Evolutionary conservation across 37 sponge, comb jelly and placozoan genomes (phyloP).

Genomic region (Aplysina aerophoba): DNA sequence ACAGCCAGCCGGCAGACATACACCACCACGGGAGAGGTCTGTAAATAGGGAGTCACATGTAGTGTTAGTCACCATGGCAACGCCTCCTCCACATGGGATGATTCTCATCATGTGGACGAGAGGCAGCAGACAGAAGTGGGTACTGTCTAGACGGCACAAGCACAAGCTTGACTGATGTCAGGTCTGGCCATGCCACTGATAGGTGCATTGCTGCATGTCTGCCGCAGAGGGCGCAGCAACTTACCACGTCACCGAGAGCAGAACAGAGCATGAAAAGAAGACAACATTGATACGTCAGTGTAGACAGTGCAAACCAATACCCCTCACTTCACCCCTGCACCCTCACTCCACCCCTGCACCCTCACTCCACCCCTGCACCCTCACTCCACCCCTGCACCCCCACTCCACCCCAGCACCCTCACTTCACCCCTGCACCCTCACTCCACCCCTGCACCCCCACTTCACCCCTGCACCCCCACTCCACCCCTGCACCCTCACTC

Average conservation of each 20-base stretch:
- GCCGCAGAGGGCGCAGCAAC: neutral
- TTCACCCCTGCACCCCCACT: constrained; percentile 10
- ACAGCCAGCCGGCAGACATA: too few relatives aligned
- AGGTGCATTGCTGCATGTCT: neutral
- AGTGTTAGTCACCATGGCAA: too few relatives aligned
- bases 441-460: neutral
- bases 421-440: constrained; percentile 17
- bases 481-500: constrained; percentile 3
- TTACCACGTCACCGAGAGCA: neutral
- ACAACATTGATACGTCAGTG: constrained; percentile 4
- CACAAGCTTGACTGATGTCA: too few relatives aligned
- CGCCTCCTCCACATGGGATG: too few relatives aligned
- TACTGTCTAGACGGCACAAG: neutral
- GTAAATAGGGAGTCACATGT: too few relatives aligned
- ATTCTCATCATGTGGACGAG: too few relatives aligned
- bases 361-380: neutral
- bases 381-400: constrained; percentile 16
- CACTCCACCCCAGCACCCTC: constrained; percentile 1
- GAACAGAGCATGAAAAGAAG: neutral
- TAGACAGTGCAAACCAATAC: constrained; percentile 31
- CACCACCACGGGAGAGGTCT: too few relatives aligned
- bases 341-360: neutral
- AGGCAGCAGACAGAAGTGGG: neutral
- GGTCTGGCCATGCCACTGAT: too few relatives aligned
- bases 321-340: constrained; percentile 8